Evolutionary conservation across 1,140 invertebrate species (phyloP).

Genomic region (Cotesia chilonis): DNA sequence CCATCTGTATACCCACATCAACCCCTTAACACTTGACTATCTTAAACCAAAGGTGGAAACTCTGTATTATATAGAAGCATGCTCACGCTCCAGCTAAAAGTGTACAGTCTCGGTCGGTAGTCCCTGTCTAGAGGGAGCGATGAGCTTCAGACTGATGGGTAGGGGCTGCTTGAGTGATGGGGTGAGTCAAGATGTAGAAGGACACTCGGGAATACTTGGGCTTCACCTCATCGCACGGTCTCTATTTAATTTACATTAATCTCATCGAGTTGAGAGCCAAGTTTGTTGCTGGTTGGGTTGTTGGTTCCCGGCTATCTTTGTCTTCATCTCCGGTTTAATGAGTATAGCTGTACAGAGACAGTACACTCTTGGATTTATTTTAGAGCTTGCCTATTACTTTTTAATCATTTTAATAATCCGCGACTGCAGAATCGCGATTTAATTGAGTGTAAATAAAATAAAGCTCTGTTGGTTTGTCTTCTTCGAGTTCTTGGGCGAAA

Average conservation of each 20-base stretch:
- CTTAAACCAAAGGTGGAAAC: slow-evolving; percentile 28
- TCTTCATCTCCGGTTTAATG: too few relatives aligned
- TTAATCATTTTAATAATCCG: slow-evolving; percentile 24
- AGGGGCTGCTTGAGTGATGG: too few relatives aligned
- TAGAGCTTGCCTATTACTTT: too few relatives aligned
- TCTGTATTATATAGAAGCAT: neutral
- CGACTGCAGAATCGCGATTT: neutral
- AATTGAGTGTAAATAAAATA: neutral
- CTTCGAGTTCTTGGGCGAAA: too few relatives aligned
- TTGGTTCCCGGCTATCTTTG: slow-evolving; percentile 20
- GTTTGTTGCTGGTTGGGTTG: slow-evolving; percentile 39
- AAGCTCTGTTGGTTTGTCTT: neutral
- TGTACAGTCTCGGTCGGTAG: too few relatives aligned
- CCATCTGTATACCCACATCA: slow-evolving; percentile 19
- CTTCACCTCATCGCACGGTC: slow-evolving; percentile 35
- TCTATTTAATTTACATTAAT: slow-evolving; percentile 45
- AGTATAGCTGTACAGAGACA: too few relatives aligned
- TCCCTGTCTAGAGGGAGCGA: slow-evolving; percentile 16
- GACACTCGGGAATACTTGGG: slow-evolving; percentile 7
- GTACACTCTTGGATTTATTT: too few relatives aligned
- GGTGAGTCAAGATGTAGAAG: neutral
- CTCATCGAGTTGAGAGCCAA: slow-evolving; percentile 38
- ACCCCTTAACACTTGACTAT: neutral
- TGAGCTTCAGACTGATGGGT: slow-evolving; percentile 1
- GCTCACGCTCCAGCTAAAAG: too few relatives aligned